These are phyloP conservation scores for Gortyna flavago DNA, from an alignment of 2,888 invertebrate genomes.

Conservation along the genomic window DNA sequence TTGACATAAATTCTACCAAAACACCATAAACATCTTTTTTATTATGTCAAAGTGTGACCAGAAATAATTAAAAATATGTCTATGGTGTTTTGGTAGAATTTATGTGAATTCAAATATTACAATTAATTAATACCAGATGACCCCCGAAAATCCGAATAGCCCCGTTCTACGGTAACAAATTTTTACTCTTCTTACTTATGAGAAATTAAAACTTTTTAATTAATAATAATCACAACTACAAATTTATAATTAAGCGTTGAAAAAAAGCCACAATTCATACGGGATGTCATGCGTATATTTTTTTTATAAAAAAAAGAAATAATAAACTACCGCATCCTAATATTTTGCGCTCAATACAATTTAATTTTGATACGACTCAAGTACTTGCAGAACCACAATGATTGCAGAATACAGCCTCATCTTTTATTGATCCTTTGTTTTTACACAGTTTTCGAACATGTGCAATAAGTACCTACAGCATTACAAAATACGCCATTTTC, in stretches of 20 bases:
- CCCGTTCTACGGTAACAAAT: no score
- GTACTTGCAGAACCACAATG: not conserved
- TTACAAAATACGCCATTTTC: not conserved
- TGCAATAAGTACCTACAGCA: not conserved
- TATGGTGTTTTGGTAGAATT: no score
- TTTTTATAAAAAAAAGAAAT: not conserved
- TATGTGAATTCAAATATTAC: no score
- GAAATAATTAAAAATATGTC: no score
- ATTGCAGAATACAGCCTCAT: constrained; percentile 6
- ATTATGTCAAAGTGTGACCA: no score
- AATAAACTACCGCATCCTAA: not conserved
- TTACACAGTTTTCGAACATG: not conserved
- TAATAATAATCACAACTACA: no score
- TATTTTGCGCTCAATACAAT: not conserved
- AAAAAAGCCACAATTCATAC: constrained; percentile 33
- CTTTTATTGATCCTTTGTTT: not conserved
- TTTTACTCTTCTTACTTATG: no score
- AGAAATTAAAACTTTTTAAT: no score
- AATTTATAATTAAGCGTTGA: not conserved
- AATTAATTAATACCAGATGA: no score
- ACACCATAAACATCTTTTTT: no score
- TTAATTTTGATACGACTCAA: not conserved
- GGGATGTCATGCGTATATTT: not conserved
- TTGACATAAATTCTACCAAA: no score
- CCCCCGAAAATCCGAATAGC: no score